A percentile compares a stretch with the other conserved stretches of the same genome.
These are phyloP conservation scores for Hephaestus fuliginosus DNA, from an alignment of 2,797 vertebrate species.

Conservation along the genomic window DNA sequence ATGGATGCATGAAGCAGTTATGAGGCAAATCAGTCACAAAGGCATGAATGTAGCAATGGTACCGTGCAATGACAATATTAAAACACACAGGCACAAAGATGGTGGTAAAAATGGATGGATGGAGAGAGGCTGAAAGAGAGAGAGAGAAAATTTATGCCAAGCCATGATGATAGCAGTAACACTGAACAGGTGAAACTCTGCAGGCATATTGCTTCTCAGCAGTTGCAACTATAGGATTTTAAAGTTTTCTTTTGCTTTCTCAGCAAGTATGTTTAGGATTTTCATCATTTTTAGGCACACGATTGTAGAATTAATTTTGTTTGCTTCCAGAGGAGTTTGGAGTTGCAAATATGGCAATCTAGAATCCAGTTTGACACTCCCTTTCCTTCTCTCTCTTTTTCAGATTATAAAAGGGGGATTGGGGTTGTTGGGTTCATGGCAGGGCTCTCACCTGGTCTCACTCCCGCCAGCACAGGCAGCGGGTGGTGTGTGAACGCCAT, in stretches of 20 bases:
- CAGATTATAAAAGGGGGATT: conserved; percentile 54
- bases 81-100: conserved; percentile 75
- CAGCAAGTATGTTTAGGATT: conserved; percentile 53
- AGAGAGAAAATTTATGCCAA: conserved; percentile 80
- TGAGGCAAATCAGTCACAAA: conserved; percentile 66
- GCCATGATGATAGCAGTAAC: conserved; percentile 75
- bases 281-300: conserved; percentile 51
- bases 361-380: conserved; percentile 66
- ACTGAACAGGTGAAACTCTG: conserved; percentile 74
- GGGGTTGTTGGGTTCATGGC: conserved; percentile 72
- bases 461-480: conserved; percentile 97
- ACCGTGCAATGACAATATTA: conserved; percentile 79
- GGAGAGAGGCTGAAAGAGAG: conserved; percentile 82
- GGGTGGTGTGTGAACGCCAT: conserved; percentile 99
- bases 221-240: conserved; percentile 60
- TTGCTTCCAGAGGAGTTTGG: conserved; percentile 44
- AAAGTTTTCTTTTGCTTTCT: conserved; percentile 66
- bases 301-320: conserved; percentile 32
- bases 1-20: conserved; percentile 66
- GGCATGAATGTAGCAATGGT: conserved; percentile 69
- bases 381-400: conserved; percentile 84
- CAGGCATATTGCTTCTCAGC: conserved; percentile 66
- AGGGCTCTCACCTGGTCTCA: conserved; percentile 96
- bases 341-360: conserved; percentile 45
- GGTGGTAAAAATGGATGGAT: conserved; percentile 75